phyloP scores from a whole-genome alignment of 2,797 vertebrate genomes.

The Malurus splendens region DNA sequence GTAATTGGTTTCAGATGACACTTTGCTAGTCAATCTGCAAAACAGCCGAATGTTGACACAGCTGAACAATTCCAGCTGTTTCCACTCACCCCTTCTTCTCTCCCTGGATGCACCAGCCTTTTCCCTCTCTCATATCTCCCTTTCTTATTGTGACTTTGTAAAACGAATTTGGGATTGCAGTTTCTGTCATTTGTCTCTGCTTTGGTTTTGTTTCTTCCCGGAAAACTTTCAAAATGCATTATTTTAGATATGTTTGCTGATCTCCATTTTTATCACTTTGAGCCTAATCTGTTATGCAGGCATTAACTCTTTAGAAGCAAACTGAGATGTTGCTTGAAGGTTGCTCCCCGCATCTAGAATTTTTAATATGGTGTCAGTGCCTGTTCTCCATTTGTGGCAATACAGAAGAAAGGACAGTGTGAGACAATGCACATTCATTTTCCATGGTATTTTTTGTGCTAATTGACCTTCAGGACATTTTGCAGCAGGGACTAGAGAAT shows the following conservation, averaged over 20 bases:
- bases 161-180: slow-evolving; percentile 20
- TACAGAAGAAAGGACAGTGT: neutral
- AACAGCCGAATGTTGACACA: slow-evolving; percentile 72
- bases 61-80: slow-evolving; percentile 78
- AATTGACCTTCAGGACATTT: neutral
- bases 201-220: slow-evolving; percentile 5
- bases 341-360: neutral
- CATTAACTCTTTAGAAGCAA: neutral
- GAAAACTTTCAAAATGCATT: neutral
- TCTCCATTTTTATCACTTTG: neutral
- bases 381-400: neutral
- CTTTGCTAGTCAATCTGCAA: slow-evolving; percentile 76
- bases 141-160: slow-evolving; percentile 56
- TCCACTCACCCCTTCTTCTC: slow-evolving; percentile 68
- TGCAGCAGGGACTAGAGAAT: neutral
- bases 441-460: neutral
- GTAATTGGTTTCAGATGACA: slow-evolving; percentile 82
- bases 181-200: slow-evolving; percentile 24
- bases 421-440: neutral
- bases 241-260: neutral
- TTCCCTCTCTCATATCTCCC: slow-evolving; percentile 42
- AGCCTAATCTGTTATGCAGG: neutral
- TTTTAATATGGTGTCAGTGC: neutral
- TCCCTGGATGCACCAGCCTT: slow-evolving; percentile 56
- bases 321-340: neutral